phyloP scores from a whole-genome alignment of 1,140 invertebrate genomes.

The Bombus consobrinus region DNA sequence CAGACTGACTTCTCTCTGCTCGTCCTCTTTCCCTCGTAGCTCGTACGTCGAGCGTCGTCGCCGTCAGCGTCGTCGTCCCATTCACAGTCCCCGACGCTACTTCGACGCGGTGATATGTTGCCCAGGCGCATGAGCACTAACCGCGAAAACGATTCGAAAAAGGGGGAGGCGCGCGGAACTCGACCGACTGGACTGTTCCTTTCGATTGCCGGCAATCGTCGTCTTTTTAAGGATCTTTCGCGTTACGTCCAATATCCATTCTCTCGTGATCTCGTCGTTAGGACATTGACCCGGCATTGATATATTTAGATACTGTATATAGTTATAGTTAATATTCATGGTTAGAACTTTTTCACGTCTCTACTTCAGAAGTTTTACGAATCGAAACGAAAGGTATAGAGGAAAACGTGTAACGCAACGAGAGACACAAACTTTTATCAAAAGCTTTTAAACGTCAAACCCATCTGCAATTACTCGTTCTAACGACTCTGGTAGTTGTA shows the following conservation, averaged over 20 bases:
- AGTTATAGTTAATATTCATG: no score
- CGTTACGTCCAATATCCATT: neutral
- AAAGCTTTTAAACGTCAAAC: no score
- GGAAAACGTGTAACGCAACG: no score
- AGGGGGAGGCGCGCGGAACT: slow-evolving; percentile 28
- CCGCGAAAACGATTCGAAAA: slow-evolving; percentile 33
- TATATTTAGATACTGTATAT: no score
- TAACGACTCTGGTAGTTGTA: neutral
- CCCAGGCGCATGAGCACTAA: slow-evolving; percentile 57
- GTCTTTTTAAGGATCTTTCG: neutral
- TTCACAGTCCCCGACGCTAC: slow-evolving; percentile 50
- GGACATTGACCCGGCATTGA: no score
- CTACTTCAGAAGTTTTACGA: no score
- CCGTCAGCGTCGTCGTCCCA: slow-evolving; percentile 56
- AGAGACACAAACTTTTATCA: no score
- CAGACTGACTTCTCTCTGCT: slow-evolving; percentile 70
- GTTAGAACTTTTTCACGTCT: no score
- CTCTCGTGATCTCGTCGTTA: no score
- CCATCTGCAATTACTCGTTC: rapidly evolving
- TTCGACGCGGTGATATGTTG: slow-evolving; percentile 42
- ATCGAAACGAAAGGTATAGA: no score
- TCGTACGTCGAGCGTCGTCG: slow-evolving; percentile 52
- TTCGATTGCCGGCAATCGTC: neutral
- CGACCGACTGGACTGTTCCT: neutral
- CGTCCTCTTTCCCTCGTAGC: slow-evolving; percentile 55